phyloP scores from a whole-genome alignment of 2,797 vertebrate genomes.

The Peromyscus nudipes region DNA sequence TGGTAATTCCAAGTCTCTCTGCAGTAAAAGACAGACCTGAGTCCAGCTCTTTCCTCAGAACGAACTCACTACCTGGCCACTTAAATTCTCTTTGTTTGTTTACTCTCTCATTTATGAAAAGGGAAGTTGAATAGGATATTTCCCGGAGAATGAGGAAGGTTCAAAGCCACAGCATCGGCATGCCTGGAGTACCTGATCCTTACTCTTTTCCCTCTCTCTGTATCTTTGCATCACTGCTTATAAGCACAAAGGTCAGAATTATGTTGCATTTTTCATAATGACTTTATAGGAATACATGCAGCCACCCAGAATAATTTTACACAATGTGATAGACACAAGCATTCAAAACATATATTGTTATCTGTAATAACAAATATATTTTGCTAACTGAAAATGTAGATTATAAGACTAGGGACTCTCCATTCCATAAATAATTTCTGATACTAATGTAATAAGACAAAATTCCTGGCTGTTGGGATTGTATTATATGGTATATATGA shows the following conservation, averaged over 20 bases:
- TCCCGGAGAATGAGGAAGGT: not conserved
- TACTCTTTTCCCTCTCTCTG: rapidly evolving
- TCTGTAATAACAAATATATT: no score
- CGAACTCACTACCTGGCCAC: not conserved
- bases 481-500: not conserved
- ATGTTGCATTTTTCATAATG: not conserved
- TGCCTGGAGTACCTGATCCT: not conserved
- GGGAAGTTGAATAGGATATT: not conserved
- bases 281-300: not conserved
- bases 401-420: not conserved
- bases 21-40: not conserved
- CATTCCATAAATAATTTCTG: not conserved
- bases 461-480: not conserved
- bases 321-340: not conserved
- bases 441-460: not conserved
- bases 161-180: not conserved
- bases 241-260: not conserved
- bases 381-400: not conserved
- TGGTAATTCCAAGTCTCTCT: not conserved
- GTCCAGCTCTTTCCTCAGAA: not conserved
- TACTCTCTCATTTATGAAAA: slow-evolving; percentile 22
- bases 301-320: not conserved
- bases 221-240: not conserved
- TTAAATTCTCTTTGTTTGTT: slow-evolving; percentile 41
- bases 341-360: not conserved